Evolutionary conservation across 2,113 vertebrate species (phyloP).

Genomic region (Rynchops niger): DNA sequence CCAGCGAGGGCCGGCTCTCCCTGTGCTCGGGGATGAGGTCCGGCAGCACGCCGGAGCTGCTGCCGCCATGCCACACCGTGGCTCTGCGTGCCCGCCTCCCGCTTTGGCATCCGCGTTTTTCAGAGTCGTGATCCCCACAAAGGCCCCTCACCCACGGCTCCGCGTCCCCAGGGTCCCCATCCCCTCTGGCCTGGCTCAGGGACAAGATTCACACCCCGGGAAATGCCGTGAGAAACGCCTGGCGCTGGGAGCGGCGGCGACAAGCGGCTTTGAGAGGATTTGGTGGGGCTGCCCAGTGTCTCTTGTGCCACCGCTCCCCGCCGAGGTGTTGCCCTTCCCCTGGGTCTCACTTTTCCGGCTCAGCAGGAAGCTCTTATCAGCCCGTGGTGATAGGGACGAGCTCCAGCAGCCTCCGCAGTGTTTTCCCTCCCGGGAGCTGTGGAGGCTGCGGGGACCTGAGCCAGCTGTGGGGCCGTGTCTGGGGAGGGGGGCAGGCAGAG

Average conservation of each 20-base stretch:
- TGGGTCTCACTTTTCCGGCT: slow-evolving; percentile 54
- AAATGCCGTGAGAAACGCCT: accelerated
- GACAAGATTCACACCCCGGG: background rate
- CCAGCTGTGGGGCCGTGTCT: background rate
- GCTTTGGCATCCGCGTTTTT: accelerated
- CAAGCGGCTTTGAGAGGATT: background rate
- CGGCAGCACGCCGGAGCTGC: background rate
- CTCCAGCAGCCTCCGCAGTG: slow-evolving; percentile 3
- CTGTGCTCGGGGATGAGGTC: accelerated
- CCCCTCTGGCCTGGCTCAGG: no score
- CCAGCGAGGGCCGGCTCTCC: background rate
- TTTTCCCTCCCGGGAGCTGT: background rate
- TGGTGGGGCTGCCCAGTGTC: background rate
- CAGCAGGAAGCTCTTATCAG: slow-evolving; percentile 19
- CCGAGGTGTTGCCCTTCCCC: background rate
- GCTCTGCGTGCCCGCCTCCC: accelerated
- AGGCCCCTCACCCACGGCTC: background rate
- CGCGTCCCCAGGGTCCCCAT: accelerated
- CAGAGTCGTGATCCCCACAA: accelerated
- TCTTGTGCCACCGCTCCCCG: accelerated
- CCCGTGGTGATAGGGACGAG: background rate
- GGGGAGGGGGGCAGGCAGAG: background rate
- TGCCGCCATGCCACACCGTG: accelerated
- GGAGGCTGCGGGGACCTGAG: background rate
- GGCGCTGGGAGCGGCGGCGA: accelerated